Evolutionary conservation across 1,140 invertebrate genomes (phyloP).

Genomic region (Latrodectus geometricus): DNA sequence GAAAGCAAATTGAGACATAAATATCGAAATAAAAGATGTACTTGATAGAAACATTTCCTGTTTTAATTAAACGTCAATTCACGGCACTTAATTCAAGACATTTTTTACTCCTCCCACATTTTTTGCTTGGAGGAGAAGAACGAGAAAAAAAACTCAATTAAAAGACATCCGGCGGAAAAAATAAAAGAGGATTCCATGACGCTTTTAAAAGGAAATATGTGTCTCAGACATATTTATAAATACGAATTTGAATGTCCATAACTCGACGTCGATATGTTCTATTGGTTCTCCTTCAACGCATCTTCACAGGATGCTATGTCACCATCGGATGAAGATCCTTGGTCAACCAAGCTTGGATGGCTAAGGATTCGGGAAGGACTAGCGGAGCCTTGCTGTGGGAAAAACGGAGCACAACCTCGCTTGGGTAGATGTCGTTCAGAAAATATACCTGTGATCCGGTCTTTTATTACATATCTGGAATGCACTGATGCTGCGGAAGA

Average conservation of each 20-base stretch:
- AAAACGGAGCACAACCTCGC: conserved; percentile 35
- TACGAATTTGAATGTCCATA: neutral
- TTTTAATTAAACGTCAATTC: neutral
- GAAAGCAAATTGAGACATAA: neutral
- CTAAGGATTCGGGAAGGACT: conserved; percentile 17
- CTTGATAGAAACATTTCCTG: neutral
- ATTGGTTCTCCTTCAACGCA: conserved; percentile 25
- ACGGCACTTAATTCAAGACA: neutral
- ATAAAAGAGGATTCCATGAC: neutral
- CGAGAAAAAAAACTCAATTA: neutral
- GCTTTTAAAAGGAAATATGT: neutral
- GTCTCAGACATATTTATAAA: neutral
- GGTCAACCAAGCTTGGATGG: conserved; percentile 17
- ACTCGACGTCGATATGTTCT: neutral
- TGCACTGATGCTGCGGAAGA: neutral
- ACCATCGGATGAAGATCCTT: conserved; percentile 21
- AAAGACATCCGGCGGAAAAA: neutral
- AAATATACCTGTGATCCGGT: conserved; percentile 12
- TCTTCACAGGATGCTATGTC: conserved; percentile 12
- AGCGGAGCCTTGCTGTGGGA: conserved; percentile 8
- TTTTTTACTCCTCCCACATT: neutral
- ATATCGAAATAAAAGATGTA: neutral
- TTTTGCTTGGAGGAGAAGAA: too few relatives aligned
- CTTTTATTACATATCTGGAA: conserved; percentile 9
- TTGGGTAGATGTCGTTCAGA: conserved; percentile 15